Conservation (phyloP, 2,888 invertebrate species). For the Noctua janthina region DNA sequence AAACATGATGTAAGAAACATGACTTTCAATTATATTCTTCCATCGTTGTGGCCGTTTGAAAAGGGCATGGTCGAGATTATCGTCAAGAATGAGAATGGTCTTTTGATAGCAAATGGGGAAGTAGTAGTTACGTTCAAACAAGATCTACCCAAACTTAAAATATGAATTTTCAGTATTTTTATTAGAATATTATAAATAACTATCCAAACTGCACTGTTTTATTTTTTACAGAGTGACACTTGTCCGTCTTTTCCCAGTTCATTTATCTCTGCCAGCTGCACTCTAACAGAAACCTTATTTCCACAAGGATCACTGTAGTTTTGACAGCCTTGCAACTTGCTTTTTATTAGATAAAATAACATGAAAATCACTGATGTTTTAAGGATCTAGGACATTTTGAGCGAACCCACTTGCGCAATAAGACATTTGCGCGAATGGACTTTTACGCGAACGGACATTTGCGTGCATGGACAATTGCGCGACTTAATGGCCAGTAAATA, state of each 20-base stretch:
- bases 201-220: background rate
- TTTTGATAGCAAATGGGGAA: background rate
- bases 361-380: background rate
- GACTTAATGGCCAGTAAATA: too few species aligned
- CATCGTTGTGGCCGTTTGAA: slow-evolving; percentile 32
- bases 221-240: background rate
- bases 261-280: too few species aligned
- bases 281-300: too few species aligned
- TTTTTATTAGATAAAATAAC: background rate
- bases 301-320: too few species aligned
- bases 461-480: too few species aligned
- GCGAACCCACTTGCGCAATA: too few species aligned
- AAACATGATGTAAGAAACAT: background rate
- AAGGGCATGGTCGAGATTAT: slow-evolving; percentile 18
- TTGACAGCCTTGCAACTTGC: too few species aligned
- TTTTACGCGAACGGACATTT: too few species aligned
- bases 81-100: background rate
- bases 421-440: too few species aligned
- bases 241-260: background rate
- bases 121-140: slow-evolving; percentile 11
- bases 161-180: background rate
- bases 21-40: background rate
- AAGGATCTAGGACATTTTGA: too few species aligned
- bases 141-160: background rate
- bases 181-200: background rate